Conservation (phyloP, 2,888 invertebrate species). For the Pelosia muscerda region DNA sequence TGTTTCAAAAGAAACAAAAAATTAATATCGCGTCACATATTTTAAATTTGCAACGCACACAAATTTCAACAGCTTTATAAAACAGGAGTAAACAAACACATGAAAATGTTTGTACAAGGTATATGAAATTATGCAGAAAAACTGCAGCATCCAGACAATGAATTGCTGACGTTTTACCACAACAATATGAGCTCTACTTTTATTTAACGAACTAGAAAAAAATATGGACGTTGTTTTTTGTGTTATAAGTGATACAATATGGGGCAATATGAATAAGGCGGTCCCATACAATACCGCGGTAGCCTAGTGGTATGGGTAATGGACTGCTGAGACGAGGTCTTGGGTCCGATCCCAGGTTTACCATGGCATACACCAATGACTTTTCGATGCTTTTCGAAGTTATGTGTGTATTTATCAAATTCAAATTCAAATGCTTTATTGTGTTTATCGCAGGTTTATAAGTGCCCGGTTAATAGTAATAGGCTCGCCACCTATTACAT, state of each 20-base stretch:
- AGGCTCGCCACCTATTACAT: too few relatives aligned
- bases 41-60: background rate
- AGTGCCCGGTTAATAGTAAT: too few relatives aligned
- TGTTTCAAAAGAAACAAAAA: background rate
- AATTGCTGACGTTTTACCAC: conserved; percentile 24
- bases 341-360: too few relatives aligned
- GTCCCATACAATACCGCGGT: too few relatives aligned
- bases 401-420: too few relatives aligned
- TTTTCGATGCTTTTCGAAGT: too few relatives aligned
- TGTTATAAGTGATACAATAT: background rate
- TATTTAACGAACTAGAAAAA: conserved; percentile 28
- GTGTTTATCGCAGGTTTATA: too few relatives aligned
- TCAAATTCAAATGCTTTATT: too few relatives aligned
- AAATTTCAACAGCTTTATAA: conserved; percentile 11
- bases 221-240: background rate
- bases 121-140: conserved; percentile 40
- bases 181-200: conserved; percentile 25
- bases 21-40: conserved; percentile 3
- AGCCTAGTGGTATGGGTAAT: too few relatives aligned
- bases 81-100: conserved; percentile 7
- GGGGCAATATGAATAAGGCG: too few relatives aligned
- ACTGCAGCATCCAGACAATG: conserved; percentile 37
- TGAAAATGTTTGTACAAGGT: conserved; percentile 13
- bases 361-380: too few relatives aligned
- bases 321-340: too few relatives aligned